Evolutionary conservation across 2,797 vertebrate genomes (phyloP).

Genomic region (Avahi laniger): DNA sequence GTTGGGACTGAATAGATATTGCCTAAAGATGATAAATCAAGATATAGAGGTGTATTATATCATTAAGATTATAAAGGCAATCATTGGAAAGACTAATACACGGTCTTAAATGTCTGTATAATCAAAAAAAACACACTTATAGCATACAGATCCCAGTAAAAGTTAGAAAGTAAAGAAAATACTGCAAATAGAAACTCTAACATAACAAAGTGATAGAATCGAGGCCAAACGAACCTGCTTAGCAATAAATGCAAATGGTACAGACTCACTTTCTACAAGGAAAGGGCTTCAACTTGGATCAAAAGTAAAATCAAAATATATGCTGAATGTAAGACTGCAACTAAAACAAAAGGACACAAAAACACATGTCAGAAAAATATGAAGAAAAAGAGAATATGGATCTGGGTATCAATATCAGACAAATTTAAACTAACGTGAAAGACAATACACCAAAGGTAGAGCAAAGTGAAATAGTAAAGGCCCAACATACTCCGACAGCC

Average conservation of each 20-base stretch:
- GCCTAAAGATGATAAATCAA: not conserved
- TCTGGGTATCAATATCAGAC: not conserved
- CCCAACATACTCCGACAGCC: not conserved
- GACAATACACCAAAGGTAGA: not conserved
- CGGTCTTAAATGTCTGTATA: not conserved
- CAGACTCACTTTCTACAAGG: not conserved
- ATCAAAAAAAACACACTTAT: not conserved
- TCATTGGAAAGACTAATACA: not conserved
- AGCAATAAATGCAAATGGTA: not conserved
- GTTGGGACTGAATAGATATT: not conserved
- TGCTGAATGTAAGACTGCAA: not conserved
- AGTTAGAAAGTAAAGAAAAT: not conserved
- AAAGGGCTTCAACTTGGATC: not conserved
- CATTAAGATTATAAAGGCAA: not conserved
- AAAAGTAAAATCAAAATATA: not conserved
- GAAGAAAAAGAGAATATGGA: not conserved
- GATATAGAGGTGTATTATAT: not conserved
- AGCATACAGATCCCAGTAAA: not conserved
- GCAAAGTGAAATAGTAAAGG: not conserved
- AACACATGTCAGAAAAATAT: not conserved
- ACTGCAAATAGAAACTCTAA: not conserved
- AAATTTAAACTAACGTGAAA: not conserved
- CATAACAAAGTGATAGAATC: not conserved
- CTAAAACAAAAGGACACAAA: not conserved
- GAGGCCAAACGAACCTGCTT: not conserved